Evolutionary conservation across 2,797 vertebrate genomes (phyloP), one percentile per base, ranked within the genome.

Genomic region (Balearica regulorum): DNA sequence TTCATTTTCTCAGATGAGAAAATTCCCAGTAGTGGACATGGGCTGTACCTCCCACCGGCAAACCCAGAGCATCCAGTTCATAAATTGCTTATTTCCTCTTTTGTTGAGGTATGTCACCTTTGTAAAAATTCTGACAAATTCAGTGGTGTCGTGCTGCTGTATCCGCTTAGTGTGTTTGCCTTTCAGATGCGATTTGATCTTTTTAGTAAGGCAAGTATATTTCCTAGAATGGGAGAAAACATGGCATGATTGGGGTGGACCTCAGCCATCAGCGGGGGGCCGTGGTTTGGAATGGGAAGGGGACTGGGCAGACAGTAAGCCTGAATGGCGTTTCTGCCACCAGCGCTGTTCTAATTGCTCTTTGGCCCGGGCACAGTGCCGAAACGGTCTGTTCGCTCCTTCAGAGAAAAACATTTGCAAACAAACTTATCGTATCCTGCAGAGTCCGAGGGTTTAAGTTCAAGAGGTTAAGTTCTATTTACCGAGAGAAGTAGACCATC

Each of bases 401-500:
- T 58, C 87, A 39, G 60, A 90, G 91, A 35, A 84, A 48, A 82
- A 65, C 39, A 49, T 79, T 58, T 82, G 93, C 81, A 87, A 58
- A 89, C 88, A 86, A 76, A 73, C 53, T 68, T 13, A 17, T 31
- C 55, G 92, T 43, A 26, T 77, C 86, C 18, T 3, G 5, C 49
- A 14, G 71, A 62, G 75, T 73, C 49, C 49, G 26, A 51, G 81
- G 35, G 28, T 61, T 93, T 83, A 5, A 26, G 81, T 71, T 93
- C 71, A 66, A 46, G 81, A 89, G 89, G 92, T 95, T 60, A 94
- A 90, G 68, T 37, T 95, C 73, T 80, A 3, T 93, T 93, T 89
- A 80, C 90, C 25, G 24, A 33, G 75, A 84, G 55, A 33, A 79
- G 55, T 18, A 21, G 20, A 35, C 60, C 39, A 21, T 31, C 55